Percentiles rank a stretch among this genome's conserved stretches.
Conservation (phyloP, 2,888 invertebrate genomes). For the Corbicula japonica region DNA sequence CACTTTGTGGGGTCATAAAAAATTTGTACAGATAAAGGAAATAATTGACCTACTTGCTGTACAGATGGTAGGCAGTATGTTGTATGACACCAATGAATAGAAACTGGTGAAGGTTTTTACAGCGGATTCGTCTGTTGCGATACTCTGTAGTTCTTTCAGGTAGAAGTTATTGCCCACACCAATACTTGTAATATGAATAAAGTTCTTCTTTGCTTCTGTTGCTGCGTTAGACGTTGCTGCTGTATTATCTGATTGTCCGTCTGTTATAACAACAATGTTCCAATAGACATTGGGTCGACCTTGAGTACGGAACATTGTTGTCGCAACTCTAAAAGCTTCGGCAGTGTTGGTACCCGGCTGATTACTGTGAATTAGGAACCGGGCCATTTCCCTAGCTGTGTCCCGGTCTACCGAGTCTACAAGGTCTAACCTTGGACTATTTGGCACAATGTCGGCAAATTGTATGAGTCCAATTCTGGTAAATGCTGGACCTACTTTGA, state of each 20-base stretch:
- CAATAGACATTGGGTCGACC: neutral
- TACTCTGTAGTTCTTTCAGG: constrained; percentile 7
- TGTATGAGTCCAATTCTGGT: constrained; percentile 39
- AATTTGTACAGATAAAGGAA: no score
- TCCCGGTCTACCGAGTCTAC: constrained; percentile 5
- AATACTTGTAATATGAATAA: constrained; percentile 36
- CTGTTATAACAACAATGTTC: constrained; percentile 34
- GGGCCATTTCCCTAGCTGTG: constrained; percentile 1
- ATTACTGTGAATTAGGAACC: constrained; percentile 15
- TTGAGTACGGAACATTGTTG: constrained; percentile 24
- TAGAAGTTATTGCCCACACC: constrained; percentile 28
- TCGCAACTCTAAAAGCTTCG: constrained; percentile 25
- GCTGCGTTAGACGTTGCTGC: constrained; percentile 11
- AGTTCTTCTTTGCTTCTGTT: constrained; percentile 23
- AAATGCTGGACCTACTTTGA: constrained; percentile 21
- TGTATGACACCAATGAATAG: constrained; percentile 1
- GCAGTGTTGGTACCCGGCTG: constrained; percentile 33
- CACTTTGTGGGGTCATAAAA: no score
- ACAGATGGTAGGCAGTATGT: constrained; percentile 36
- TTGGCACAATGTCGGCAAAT: constrained; percentile 18
- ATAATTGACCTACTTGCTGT: constrained; percentile 34
- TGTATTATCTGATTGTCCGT: constrained; percentile 27
- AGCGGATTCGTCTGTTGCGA: constrained; percentile 31
- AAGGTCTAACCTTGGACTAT: constrained; percentile 23
- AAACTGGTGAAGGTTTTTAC: constrained; percentile 26